Base-by-base conservation (phyloP, 2,888 invertebrate genomes). In the Drosophila kokeensis region DNA sequence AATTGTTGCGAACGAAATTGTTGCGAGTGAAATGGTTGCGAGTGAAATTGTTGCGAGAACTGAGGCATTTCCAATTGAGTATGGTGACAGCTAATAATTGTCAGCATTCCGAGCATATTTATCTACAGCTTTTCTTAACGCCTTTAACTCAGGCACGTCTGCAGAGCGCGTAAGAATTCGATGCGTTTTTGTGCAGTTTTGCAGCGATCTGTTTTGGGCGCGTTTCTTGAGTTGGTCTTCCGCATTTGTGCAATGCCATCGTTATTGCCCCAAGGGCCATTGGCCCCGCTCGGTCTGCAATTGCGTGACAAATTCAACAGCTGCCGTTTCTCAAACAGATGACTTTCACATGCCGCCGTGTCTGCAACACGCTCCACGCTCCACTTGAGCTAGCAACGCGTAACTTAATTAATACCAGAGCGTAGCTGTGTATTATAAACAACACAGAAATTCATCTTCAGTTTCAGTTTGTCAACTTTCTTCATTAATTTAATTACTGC, bases 401-500 rank as follows among this genome's bases (percentile, higher is more conserved):
- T 76, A 85, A 85, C 73, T 89, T 82, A 89, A 85, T 85, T 87
- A 85, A 87, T 68, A 52, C 38, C 72, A 40, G 58, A 61, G 42
- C 61, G 48, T 49, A 34, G 64, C 59, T 48, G 49, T 48, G 42
- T 21, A 40, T 42, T 42, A 15, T 54, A 30, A 49, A 52, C 65
- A 27, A 64, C 34, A 45, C 50, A 63, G 50, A 66, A n/a, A n/a
- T n/a, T n/a, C n/a, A n/a, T 62, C 49, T 38, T 13, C 30, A 73
- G 64, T 65, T 78, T 76, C 30, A 73, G 64, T 68, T 79, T 72
- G 81, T 76, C 81, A 81, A 81, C 71, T 79, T 71, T 71, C 67
- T 71, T 73, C 73, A 80, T 90, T 91, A 77, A 89, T 89, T 88
- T 80, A 90, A 91, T 91, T 90, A 86, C 81, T 73, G 85, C 64